Evolutionary conservation across 2,797 vertebrate species (phyloP).

Genomic region (Sarcophilus harrisii): DNA sequence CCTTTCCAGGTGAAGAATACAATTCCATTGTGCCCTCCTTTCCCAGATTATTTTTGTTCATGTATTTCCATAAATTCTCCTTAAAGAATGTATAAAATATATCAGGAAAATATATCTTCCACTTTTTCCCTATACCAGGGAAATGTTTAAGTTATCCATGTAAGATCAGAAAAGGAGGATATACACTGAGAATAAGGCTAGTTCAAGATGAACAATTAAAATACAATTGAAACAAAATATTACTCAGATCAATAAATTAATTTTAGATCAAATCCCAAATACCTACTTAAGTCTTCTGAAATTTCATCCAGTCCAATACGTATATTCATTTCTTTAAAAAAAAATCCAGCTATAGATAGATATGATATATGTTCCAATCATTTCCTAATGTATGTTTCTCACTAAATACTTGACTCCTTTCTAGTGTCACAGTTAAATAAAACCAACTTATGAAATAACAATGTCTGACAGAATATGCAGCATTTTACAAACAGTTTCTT

Average conservation of each 20-base stretch:
- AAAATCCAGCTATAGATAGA: neutral
- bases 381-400: neutral
- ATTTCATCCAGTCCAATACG: neutral
- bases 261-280: conserved; percentile 19
- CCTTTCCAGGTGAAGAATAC: neutral
- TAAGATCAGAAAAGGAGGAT: neutral
- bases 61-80: neutral
- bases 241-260: neutral
- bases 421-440: neutral
- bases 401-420: neutral
- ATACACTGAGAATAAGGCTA: neutral
- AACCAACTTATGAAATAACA: neutral
- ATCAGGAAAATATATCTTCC: neutral
- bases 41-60: neutral
- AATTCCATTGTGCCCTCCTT: neutral
- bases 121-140: neutral
- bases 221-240: neutral
- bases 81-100: neutral
- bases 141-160: neutral
- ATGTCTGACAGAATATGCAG: neutral
- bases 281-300: conserved; percentile 2
- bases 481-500: neutral
- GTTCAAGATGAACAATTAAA: neutral
- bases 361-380: neutral
- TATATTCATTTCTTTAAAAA: neutral